Evolutionary conservation across 2,888 invertebrate genomes (phyloP).

Genomic region (Lithodes maja): DNA sequence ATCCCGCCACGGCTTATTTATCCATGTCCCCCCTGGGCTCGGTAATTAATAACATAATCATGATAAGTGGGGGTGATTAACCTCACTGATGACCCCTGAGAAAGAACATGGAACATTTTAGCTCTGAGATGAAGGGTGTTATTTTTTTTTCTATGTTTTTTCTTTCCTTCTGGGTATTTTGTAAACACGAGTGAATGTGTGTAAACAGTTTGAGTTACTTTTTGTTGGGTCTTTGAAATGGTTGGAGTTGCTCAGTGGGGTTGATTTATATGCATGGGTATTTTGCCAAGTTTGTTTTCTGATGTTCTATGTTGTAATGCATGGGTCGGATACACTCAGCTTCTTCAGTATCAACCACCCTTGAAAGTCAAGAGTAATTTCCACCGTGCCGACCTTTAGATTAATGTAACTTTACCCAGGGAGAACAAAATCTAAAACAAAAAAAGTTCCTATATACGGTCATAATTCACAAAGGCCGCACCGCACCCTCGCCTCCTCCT

Average conservation of each 20-base stretch:
- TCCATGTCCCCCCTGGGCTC: neutral
- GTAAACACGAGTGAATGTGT: neutral
- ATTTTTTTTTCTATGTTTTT: neutral
- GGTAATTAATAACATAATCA: conserved; percentile 25
- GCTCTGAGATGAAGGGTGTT: neutral
- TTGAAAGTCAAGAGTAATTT: neutral
- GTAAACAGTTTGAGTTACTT: neutral
- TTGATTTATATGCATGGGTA: neutral
- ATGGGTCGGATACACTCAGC: neutral
- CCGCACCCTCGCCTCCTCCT: conserved; percentile 1
- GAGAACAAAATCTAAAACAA: neutral
- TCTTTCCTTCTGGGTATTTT: neutral
- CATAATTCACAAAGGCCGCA: conserved; percentile 1
- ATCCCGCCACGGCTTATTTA: neutral
- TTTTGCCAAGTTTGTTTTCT: neutral
- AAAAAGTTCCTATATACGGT: neutral
- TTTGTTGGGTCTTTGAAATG: neutral
- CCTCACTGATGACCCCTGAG: neutral
- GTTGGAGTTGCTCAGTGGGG: neutral
- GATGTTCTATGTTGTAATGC: neutral
- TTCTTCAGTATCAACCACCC: neutral
- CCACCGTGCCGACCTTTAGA: neutral
- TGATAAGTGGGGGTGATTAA: conserved; percentile 34
- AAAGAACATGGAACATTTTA: neutral
- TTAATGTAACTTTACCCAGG: neutral